Percentiles rank a stretch among this genome's conserved stretches.
Evolutionary conservation across 1,140 invertebrate genomes (phyloP).

Genomic region (Chionoecetes opilio): DNA sequence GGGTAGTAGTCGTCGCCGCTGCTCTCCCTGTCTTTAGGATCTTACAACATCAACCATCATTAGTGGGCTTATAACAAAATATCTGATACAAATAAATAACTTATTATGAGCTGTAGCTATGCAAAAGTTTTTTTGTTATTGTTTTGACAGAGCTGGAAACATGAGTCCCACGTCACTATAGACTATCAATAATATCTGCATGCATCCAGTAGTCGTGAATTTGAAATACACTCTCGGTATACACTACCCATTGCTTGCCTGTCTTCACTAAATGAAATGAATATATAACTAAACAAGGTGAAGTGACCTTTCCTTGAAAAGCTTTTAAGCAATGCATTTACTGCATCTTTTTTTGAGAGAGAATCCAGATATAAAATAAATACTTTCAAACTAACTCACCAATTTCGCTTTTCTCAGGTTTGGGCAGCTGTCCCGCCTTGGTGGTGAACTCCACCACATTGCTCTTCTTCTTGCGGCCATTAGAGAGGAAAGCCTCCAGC

Average conservation of each 20-base stretch:
- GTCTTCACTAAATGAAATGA: no score
- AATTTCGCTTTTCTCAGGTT: conserved; percentile 79
- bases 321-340: no score
- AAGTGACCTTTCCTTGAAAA: no score
- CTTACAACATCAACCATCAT: conserved; percentile 43
- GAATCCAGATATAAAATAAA: neutral
- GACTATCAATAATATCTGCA: no score
- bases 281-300: no score
- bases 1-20: conserved; percentile 91
- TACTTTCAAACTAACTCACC: conserved; percentile 66
- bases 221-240: no score
- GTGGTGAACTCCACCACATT: conserved; percentile 95
- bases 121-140: no score
- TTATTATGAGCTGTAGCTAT: neutral
- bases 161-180: no score
- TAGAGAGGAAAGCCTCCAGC: conserved; percentile 94
- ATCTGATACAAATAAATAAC: neutral
- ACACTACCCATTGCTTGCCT: no score
- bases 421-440: conserved; percentile 87
- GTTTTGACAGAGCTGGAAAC: no score
- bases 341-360: no score
- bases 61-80: neutral
- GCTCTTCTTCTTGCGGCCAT: conserved; percentile 92
- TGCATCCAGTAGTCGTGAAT: no score
- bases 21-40: conserved; percentile 52